Evolutionary conservation across 2,888 invertebrate species (phyloP).

Genomic region (Meteorus colon): DNA sequence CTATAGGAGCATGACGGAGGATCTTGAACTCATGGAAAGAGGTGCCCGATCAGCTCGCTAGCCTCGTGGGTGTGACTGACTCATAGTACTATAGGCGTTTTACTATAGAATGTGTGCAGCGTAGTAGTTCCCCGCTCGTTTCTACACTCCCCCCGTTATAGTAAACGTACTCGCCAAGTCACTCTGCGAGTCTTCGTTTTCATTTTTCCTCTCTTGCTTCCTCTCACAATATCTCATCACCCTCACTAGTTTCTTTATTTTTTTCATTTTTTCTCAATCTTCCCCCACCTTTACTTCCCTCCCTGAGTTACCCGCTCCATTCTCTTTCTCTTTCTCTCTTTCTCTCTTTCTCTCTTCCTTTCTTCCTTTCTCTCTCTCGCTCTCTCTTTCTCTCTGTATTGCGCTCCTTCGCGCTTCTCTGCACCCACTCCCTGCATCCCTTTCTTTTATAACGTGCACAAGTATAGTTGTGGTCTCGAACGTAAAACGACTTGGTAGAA

Average conservation of each 20-base stretch:
- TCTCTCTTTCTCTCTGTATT: neutral
- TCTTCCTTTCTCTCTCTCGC: slow-evolving; percentile 19
- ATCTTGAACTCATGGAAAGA: slow-evolving; percentile 65
- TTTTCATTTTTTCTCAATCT: neutral
- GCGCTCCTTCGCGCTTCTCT: neutral
- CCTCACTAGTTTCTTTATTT: slow-evolving; percentile 1
- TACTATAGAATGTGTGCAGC: slow-evolving; percentile 68
- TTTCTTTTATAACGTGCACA: neutral
- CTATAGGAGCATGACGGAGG: slow-evolving; percentile 59
- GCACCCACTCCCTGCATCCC: neutral
- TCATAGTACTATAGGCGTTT: slow-evolving; percentile 72
- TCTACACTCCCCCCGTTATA: slow-evolving; percentile 50
- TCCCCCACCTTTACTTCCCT: neutral
- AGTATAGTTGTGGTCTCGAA: slow-evolving; percentile 1
- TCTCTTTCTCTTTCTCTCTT: slow-evolving; percentile 11
- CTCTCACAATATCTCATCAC: slow-evolving; percentile 13
- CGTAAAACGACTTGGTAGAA: slow-evolving; percentile 13
- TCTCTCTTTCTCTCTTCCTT: neutral
- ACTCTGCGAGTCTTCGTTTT: slow-evolving; percentile 49
- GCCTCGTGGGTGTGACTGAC: slow-evolving; percentile 71
- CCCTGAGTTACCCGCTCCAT: slow-evolving; percentile 12
- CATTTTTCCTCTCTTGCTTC: slow-evolving; percentile 16
- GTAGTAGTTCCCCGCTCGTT: slow-evolving; percentile 47
- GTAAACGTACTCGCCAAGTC: slow-evolving; percentile 55
- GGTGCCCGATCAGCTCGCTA: slow-evolving; percentile 52